Evolutionary conservation across 2,888 invertebrate genomes (phyloP), one percentile per base, ranked within the genome.

Genomic region (Eupithecia tripunctaria): DNA sequence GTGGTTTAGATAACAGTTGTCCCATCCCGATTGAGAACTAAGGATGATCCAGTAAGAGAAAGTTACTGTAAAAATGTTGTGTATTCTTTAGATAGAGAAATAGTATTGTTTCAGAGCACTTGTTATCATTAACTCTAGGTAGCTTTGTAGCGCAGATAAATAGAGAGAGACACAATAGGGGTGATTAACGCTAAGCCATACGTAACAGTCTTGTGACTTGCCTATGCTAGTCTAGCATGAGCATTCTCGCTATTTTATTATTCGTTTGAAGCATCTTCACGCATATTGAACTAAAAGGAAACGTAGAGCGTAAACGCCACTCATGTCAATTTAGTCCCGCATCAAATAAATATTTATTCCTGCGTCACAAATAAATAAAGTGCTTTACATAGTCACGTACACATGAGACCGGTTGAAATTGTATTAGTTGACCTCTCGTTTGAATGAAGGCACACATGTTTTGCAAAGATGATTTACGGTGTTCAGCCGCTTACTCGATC

Each of bases 321-420:
- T 75, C 69, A 71, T 75, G 70, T 78, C 78, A 74, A 77, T 73
- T 75, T 79, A 70, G 41, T 65, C 75, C 78, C 67, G 63, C 68
- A 71, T 79, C 76, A 79, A 78, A 78, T 75, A 79, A 75, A 78
- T 79, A 76, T 72, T 74, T 70, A 79, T 78, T 73, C 70, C 73
- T 71, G 71, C 71, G 72, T 66, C 70, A 68, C 56, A 71, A 76
- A 72, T 72, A 73, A 68, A 70, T 69, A 75, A 70, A 69, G 32
- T 59, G 21, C 27, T 32, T 6, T 4, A 4, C 32, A 3, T 6
- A 6, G 64, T 68, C 32, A 70, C 68, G 62, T 72, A 38, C n/a
- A 21, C 36, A 63, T 8, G 29, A 60, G 27, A 60, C 60, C 18
- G 29, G 29, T 60, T 60, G 15, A 60, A 60, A 60, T 18, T 8